These are phyloP conservation scores for Avahi laniger DNA, from an alignment of 2,797 vertebrate genomes.

Conservation along the genomic window DNA sequence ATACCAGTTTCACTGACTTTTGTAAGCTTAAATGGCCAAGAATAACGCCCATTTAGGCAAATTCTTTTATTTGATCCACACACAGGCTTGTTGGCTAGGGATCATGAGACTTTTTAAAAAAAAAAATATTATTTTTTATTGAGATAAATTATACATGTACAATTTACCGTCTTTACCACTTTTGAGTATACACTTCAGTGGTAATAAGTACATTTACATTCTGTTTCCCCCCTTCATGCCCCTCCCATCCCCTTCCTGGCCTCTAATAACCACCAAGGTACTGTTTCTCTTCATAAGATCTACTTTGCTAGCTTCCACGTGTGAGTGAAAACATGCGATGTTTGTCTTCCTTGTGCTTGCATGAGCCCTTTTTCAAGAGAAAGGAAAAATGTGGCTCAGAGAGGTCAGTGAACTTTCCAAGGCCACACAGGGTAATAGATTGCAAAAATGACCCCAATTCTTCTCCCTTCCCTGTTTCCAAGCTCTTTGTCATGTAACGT, in stretches of 20 bases:
- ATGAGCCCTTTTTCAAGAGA: not conserved
- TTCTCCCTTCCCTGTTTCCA: not conserved
- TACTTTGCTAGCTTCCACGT: not conserved
- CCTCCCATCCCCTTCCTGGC: not conserved
- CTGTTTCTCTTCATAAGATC: not conserved
- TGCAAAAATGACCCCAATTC: not conserved
- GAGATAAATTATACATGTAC: not conserved
- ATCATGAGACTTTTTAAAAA: not conserved
- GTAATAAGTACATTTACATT: not conserved
- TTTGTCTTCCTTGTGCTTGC: not conserved
- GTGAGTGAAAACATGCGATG: not conserved
- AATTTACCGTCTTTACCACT: not conserved
- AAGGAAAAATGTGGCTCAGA: not conserved
- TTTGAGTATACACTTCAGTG: not conserved
- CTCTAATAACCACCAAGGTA: not conserved
- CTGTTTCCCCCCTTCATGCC: not conserved
- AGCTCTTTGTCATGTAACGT: not conserved
- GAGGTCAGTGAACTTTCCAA: not conserved
- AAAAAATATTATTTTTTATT: not conserved
- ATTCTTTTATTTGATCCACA: not conserved
- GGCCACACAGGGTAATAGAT: not conserved
- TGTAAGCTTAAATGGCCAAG: not conserved
- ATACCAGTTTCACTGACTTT: not conserved
- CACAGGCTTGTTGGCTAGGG: not conserved
- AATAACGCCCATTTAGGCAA: not conserved